Conservation (phyloP, 2,888 invertebrate species). For the Fragum whitleyi region DNA sequence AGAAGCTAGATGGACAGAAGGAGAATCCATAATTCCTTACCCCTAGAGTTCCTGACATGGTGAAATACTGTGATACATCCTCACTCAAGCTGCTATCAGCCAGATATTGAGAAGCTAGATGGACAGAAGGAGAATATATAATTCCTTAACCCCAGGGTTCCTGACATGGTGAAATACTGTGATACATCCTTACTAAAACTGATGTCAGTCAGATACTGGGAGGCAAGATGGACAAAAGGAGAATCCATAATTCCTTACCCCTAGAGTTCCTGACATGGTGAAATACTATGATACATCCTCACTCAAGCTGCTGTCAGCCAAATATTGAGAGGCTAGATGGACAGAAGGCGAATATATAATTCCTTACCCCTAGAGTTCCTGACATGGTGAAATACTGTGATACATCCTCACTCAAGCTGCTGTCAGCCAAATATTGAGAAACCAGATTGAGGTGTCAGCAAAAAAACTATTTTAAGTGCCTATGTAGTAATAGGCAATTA, state of each 20-base stretch:
- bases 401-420: constrained; percentile 89
- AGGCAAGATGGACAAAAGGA: constrained; percentile 85
- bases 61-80: constrained; percentile 87
- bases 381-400: constrained; percentile 84
- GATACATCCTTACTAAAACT: constrained; percentile 89
- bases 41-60: constrained; percentile 67
- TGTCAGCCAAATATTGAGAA: constrained; percentile 88
- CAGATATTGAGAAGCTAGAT: constrained; percentile 87
- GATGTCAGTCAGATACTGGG: constrained; percentile 88
- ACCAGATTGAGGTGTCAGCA: constrained; percentile 86
- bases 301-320: too few relatives aligned
- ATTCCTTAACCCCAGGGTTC: constrained; percentile 39
- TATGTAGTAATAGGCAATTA: too few relatives aligned
- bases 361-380: constrained; percentile 43
- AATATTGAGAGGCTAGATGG: too few relatives aligned
- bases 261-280: too few relatives aligned
- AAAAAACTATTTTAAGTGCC: too few relatives aligned
- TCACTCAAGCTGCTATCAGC: constrained; percentile 89
- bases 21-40: constrained; percentile 47
- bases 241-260: too few relatives aligned
- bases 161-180: constrained; percentile 80
- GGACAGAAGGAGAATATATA: constrained; percentile 83
- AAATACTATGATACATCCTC: too few relatives aligned
- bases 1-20: constrained; percentile 86
- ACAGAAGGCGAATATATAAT: too few relatives aligned